Conservation (phyloP, 2,888 invertebrate species). For the Eumacrocentrus americanus region DNA sequence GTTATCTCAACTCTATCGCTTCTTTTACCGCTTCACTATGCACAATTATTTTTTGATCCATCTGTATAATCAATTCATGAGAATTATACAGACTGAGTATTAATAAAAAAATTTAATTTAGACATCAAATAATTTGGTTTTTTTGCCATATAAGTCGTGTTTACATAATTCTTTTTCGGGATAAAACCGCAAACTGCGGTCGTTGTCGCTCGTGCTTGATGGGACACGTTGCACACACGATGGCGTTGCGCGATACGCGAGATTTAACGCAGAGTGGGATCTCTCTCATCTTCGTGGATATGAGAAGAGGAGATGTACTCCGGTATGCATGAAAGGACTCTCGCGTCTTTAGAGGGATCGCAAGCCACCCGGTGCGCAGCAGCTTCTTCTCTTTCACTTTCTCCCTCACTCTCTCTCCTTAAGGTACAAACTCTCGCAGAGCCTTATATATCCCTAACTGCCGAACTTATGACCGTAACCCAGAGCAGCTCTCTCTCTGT, state of each 20-base stretch:
- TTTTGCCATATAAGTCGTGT: too few relatives aligned
- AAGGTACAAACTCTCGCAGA: constrained; percentile 28
- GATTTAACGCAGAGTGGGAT: constrained; percentile 37
- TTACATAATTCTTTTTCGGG: background rate
- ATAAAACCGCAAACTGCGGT: background rate
- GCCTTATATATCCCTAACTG: constrained; percentile 55
- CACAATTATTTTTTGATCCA: too few relatives aligned
- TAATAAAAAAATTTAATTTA: background rate
- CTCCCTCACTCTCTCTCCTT: constrained; percentile 23
- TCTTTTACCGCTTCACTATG: too few relatives aligned
- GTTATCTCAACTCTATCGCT: too few relatives aligned
- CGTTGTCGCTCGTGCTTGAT: constrained; percentile 17
- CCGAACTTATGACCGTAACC: constrained; percentile 48
- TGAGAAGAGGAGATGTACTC: constrained; percentile 44
- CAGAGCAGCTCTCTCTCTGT: constrained; percentile 21
- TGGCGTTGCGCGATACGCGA: constrained; percentile 38
- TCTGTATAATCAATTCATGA: too few relatives aligned
- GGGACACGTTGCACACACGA: constrained; percentile 30
- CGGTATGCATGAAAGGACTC: constrained; percentile 60
- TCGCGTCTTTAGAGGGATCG: constrained; percentile 38
- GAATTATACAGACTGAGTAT: too few relatives aligned
- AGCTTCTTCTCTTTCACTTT: constrained; percentile 40
- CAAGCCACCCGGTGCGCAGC: constrained; percentile 41
- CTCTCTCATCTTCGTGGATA: constrained; percentile 28
- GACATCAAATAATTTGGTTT: too few relatives aligned